Base-by-base conservation (phyloP, 2,113 vertebrate species). In the Chlorodrepanis virens region DNA sequence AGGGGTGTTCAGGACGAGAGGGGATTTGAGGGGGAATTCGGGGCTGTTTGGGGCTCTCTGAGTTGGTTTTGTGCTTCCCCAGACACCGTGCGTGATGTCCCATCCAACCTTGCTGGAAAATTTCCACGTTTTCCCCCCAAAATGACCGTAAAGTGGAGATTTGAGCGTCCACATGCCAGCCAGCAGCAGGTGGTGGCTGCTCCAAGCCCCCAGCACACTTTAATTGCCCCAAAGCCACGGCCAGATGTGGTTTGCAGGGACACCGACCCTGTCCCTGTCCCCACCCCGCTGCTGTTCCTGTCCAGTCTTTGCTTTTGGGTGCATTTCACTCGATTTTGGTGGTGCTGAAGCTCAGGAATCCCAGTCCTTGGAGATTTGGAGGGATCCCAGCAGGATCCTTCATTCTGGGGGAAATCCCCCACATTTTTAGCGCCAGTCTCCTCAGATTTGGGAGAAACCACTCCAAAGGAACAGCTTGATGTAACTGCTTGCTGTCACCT, bases 361-460 rank as follows among this genome's bases (percentile, higher is more conserved):
- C 33, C 50, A 6, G 14, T 23, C 31, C 29, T 15, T 0, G 11
- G 22, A 9, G 10, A 11, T 40, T 22, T 10, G 49, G 27, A 11
- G 12, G 40, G 14, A 56, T 63, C 47, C 61, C 35, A 5, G 27
- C 20, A 11, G 39, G n/a, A 20, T 40, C 10, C 7, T 52, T 64
- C 3, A 0, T 31, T 79, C 35, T 14, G 33, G 37, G 3, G 27
- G 6, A 33, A 74, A 21, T 10, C 12, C 1, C 16, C 10, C 12
- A 1, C 1, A 3, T 20, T 52, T 64, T 11, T 3, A 2, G 4
- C 4, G 3, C 4, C 2, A 1, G 3, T 1, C 25, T 14, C 8
- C 9, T 75, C 8, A 15, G 7, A 8, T 8, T 10, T 3, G 19
- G 27, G 4, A 0, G 2, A n/a, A 22, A 25, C 7, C 20, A 2